These are phyloP conservation scores for Fundulus diaphanus DNA, from an alignment of 2,797 vertebrate species.

Conservation along the genomic window DNA sequence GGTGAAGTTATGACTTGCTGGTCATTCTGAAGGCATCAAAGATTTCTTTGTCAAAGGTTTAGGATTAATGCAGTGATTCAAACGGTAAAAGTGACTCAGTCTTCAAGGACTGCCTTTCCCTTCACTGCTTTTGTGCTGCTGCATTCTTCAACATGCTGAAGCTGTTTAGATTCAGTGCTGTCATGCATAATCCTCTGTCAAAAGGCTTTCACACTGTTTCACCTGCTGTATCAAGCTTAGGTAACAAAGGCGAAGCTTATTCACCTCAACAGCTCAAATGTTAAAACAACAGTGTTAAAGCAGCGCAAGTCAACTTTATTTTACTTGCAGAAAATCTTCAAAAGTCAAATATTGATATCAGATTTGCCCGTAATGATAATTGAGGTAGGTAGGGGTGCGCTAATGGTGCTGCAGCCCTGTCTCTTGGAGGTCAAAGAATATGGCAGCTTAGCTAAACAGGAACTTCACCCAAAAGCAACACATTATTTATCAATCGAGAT, in stretches of 20 bases:
- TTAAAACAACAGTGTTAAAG: not conserved
- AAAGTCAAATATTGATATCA: not conserved
- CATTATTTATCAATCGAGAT: not conserved
- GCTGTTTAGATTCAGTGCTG: not conserved
- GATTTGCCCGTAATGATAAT: constrained; percentile 12
- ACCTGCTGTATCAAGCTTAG: constrained; percentile 22
- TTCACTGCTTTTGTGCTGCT: constrained; percentile 12
- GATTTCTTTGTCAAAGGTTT: not conserved
- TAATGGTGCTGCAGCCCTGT: not conserved
- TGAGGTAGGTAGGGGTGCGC: no score
- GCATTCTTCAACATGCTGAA: not conserved
- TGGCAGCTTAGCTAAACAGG: not conserved
- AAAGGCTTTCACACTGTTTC: not conserved
- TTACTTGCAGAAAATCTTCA: constrained; percentile 4
- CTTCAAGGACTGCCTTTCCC: not conserved
- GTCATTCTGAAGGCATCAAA: not conserved
- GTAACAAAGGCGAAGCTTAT: not conserved
- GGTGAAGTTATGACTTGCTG: not conserved
- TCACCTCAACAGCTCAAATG: not conserved
- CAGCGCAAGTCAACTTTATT: not conserved
- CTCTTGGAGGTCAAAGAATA: no score
- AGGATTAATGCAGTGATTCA: not conserved
- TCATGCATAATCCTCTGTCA: constrained; percentile 3
- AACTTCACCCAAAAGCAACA: not conserved
- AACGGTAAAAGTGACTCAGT: constrained; percentile 11